Evolutionary conservation across 2,888 invertebrate genomes (phyloP).

Genomic region (Nomada hirtipes): DNA sequence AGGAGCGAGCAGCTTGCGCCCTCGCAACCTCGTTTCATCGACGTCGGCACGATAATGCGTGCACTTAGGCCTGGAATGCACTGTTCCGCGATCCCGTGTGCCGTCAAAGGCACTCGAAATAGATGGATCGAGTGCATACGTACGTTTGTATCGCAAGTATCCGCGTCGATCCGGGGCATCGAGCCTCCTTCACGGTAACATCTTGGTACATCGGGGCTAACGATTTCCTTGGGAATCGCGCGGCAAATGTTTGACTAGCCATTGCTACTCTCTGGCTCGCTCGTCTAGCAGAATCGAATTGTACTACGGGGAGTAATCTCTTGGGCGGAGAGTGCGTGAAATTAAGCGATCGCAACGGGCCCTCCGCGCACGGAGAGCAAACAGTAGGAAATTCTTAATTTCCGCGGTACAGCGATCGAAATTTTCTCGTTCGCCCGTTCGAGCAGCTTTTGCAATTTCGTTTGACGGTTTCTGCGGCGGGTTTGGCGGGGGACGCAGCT

Average conservation of each 20-base stretch:
- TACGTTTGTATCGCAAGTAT: background rate
- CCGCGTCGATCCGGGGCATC: constrained; percentile 11
- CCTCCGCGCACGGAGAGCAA: too few species aligned
- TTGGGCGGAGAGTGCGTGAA: too few species aligned
- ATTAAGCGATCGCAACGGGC: too few species aligned
- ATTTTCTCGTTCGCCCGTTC: too few species aligned
- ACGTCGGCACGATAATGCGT: constrained; percentile 38
- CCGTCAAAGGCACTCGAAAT: constrained; percentile 6
- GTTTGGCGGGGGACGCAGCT: background rate
- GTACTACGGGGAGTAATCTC: background rate
- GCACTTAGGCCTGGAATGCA: constrained; percentile 43
- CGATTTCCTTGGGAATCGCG: constrained; percentile 51
- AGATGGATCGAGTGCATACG: constrained; percentile 1
- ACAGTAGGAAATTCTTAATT: too few species aligned
- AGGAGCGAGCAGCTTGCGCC: constrained; percentile 23
- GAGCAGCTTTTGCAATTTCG: background rate
- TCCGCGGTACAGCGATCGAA: too few species aligned
- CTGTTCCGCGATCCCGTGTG: constrained; percentile 16
- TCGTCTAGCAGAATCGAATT: constrained; percentile 3
- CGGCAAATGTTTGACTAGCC: constrained; percentile 44
- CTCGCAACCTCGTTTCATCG: constrained; percentile 41
- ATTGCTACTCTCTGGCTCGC: constrained; percentile 16
- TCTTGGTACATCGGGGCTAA: constrained; percentile 43
- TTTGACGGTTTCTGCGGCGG: background rate
- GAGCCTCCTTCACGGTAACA: constrained; percentile 38